Base-by-base conservation (phyloP, 2,113 vertebrate species). In the Alethe diademata region DNA sequence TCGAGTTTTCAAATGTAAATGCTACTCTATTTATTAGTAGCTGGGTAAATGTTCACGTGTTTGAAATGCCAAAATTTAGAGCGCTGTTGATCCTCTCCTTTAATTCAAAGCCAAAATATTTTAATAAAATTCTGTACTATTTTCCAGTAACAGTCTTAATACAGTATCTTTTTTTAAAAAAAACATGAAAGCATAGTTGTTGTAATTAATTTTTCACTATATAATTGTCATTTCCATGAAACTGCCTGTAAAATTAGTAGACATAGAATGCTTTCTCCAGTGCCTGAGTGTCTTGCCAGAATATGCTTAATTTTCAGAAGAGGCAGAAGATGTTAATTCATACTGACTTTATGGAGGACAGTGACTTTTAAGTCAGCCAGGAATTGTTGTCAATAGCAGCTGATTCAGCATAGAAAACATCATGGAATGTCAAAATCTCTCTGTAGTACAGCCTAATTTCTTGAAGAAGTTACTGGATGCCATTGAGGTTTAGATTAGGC, bases 201-300 rank as follows among this genome's bases (percentile, higher is more conserved):
- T 90, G 26, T 66, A 92, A 95, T 93, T 96, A 88, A 88, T 84
- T 92, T 95, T 95, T 88, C 82, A 47, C 75, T 51, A 40, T 48
- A 20, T 83, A 94, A 93, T 92, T 88, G 66, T 70, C 9, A 83
- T 90, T 93, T 82, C 72, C 82, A 64, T 88, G 54, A 92, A 96
- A 88, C 54, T 83, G 14, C 28, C 78, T 86, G 38, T 92, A 88
- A 94, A 96, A 94, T 93, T 83, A 93, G 42, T n/a, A 90, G 79
- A 72, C 75, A 58, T 33, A 42, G 54, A 88, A 76, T 83, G 47
- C 28, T 88, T 93, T 73, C 36, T 54, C 3, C 58, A 58, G 42
- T 54, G 78, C 19, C 62, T 76, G 36, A 78, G 33, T 33, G 20
- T 53, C 42, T 92, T 88, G 48, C 71, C 86, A 88, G 35, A 58